Evolutionary conservation across 2,113 vertebrate genomes (phyloP).

Genomic region (Hippocampus guttulatus): DNA sequence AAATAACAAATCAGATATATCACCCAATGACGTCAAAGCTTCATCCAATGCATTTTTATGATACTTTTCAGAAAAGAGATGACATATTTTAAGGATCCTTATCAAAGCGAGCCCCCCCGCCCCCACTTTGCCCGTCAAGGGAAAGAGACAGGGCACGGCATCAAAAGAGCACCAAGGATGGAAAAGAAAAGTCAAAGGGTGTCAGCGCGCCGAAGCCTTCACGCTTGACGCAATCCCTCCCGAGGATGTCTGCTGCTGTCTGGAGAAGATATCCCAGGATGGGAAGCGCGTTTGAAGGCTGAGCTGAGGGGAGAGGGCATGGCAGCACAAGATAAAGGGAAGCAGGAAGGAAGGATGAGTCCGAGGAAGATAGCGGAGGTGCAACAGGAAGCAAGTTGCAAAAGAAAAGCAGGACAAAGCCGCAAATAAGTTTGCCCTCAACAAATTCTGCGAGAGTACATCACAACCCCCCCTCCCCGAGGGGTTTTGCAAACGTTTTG

Average conservation of each 20-base stretch:
- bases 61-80: neutral
- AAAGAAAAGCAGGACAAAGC: neutral
- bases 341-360: slow-evolving; percentile 17
- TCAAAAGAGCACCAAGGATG: slow-evolving; percentile 35
- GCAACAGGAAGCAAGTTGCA: slow-evolving; percentile 11
- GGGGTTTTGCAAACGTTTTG: no score
- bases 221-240: slow-evolving; percentile 43
- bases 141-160: slow-evolving; percentile 16
- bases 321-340: slow-evolving; percentile 29
- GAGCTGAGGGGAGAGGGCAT: neutral
- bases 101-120: neutral
- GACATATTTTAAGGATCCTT: neutral
- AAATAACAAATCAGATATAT: neutral
- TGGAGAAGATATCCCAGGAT: slow-evolving; percentile 28
- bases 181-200: slow-evolving; percentile 34
- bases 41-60: neutral
- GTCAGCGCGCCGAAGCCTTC: slow-evolving; percentile 43
- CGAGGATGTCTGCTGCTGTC: slow-evolving; percentile 34
- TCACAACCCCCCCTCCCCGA: no score
- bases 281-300: slow-evolving; percentile 26
- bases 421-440: neutral
- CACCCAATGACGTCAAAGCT: neutral
- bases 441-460: neutral
- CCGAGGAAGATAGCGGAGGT: slow-evolving; percentile 7
- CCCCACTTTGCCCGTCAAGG: neutral